Conservation (phyloP, 2,113 vertebrate species). For the Dryoscopus gambensis region DNA sequence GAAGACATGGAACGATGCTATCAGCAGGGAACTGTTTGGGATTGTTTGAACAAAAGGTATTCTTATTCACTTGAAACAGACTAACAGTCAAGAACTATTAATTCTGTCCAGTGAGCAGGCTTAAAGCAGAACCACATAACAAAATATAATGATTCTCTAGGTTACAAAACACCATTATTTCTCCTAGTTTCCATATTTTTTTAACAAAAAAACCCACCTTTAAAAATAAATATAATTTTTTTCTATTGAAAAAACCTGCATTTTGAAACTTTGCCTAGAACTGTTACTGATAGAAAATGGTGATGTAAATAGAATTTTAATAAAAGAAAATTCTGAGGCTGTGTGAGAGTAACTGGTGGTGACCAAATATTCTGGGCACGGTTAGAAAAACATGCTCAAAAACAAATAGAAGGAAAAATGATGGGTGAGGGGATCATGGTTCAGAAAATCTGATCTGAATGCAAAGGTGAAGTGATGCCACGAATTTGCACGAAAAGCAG, state of each 20-base stretch:
- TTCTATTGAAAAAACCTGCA: neutral
- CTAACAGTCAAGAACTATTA: neutral
- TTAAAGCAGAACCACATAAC: neutral
- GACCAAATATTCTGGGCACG: neutral
- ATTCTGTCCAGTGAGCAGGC: neutral
- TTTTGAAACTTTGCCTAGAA: neutral
- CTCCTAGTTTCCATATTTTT: neutral
- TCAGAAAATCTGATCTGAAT: neutral
- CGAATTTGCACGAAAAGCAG: neutral
- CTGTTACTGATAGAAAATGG: neutral
- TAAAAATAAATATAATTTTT: neutral
- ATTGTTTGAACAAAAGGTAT: neutral
- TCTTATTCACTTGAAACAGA: neutral
- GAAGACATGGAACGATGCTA: neutral
- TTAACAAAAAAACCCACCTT: accelerated
- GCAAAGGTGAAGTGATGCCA: neutral
- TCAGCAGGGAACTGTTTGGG: neutral
- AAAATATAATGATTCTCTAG: neutral
- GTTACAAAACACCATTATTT: neutral
- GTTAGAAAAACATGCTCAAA: neutral
- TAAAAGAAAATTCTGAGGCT: neutral
- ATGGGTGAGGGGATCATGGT: neutral
- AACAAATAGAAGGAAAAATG: neutral
- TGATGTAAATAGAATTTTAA: neutral
- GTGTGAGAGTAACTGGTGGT: neutral